These are phyloP conservation scores for Rutpela maculata DNA, from an alignment of 2,888 invertebrate species.

Conservation along the genomic window DNA sequence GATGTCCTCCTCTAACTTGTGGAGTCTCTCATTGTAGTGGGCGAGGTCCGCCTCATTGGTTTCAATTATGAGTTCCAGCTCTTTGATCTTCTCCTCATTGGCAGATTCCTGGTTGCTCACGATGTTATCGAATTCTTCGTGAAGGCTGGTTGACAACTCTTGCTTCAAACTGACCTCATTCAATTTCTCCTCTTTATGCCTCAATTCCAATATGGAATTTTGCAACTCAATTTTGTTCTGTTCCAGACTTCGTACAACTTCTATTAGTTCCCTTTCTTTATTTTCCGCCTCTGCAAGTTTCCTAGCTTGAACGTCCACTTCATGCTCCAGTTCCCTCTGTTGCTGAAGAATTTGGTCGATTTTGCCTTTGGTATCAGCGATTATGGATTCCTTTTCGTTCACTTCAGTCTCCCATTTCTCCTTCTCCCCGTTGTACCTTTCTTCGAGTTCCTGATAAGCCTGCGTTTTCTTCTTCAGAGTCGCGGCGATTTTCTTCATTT, in stretches of 20 bases:
- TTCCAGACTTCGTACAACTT: slow-evolving; percentile 70
- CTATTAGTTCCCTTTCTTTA: slow-evolving; percentile 55
- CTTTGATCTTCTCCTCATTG: slow-evolving; percentile 83
- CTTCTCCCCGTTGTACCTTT: slow-evolving; percentile 66
- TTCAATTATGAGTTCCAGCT: slow-evolving; percentile 85
- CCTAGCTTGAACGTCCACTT: slow-evolving; percentile 51
- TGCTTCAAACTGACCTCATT: slow-evolving; percentile 67
- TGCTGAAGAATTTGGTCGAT: slow-evolving; percentile 61
- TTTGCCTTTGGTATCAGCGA: slow-evolving; percentile 41
- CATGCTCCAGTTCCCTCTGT: slow-evolving; percentile 53
- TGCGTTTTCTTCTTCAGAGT: slow-evolving; percentile 84
- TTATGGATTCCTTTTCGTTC: slow-evolving; percentile 62
- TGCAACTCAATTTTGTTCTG: slow-evolving; percentile 70
- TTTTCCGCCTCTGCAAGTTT: slow-evolving; percentile 40
- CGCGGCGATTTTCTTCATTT: slow-evolving; percentile 86
- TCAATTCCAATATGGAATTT: slow-evolving; percentile 57
- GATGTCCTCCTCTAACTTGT: slow-evolving; percentile 81
- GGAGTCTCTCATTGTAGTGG: slow-evolving; percentile 80
- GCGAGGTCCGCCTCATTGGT: slow-evolving; percentile 81
- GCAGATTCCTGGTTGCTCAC: slow-evolving; percentile 53
- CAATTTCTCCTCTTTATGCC: slow-evolving; percentile 63
- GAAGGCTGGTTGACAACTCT: slow-evolving; percentile 63
- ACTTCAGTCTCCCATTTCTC: slow-evolving; percentile 67
- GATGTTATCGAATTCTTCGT: slow-evolving; percentile 56
- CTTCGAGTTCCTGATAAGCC: slow-evolving; percentile 81